Base-by-base conservation (phyloP, 2,113 vertebrate species). In the Athene noctua region DNA sequence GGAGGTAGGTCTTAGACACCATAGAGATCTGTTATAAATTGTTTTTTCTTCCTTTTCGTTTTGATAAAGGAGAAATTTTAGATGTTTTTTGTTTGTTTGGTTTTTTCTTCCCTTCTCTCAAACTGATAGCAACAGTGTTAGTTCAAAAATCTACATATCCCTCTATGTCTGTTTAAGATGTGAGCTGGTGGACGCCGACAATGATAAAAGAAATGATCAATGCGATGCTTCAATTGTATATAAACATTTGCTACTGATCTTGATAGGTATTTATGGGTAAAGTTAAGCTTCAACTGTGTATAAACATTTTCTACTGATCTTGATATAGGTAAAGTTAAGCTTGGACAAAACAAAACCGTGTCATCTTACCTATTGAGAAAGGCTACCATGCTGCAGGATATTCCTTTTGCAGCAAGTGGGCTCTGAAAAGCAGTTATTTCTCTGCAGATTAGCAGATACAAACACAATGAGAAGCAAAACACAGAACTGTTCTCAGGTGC, bases 1-100 rank as follows among this genome's bases (percentile, higher is more conserved):
- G 98, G 92, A 97, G 98, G 98, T 99, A 98, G 96, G 98, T 95
- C 70, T 46, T 86, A 84, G 66, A 78, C 40, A 66, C 13, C 2
- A 2, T 6, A 72, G 11, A 55, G 8, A 21, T 72, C 25, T 42
- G 21, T 38, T 83, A 57, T 13, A 73, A 59, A 21, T 67, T 73
- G 4, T 23, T 81, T 65, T 73, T 77, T 42, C 42, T 83, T 90
- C 15, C 13, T 82, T 73, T 55, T 67, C 13, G 30, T 74, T 79
- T 47, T 63, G 38, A 59, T 15, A 90, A 57, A 70, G 49, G 17
- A 66, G 32, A 9, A 61, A 40, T 87, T 66, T 42, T 65, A 54
- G n/a, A 11, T 46, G 44, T 46, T 46, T 3, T 17, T 58, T 58
- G 21, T 26, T 6, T 19, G 7, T 17, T 36, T 73, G 32, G 23